Conservation (phyloP, 2,113 vertebrate genomes). For the Todiramphus saurophagus region DNA sequence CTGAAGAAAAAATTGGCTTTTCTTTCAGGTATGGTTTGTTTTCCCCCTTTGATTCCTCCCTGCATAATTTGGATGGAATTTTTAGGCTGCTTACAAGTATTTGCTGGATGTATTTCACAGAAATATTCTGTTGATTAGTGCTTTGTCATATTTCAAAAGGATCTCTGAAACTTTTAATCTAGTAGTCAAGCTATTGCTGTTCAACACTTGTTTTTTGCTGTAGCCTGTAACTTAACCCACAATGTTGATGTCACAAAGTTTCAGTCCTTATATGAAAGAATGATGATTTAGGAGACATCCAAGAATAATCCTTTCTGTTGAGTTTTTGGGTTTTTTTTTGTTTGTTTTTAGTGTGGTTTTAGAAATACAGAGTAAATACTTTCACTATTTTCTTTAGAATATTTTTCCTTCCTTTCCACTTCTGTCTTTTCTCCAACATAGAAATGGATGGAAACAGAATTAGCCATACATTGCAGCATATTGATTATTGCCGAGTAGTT, state of each 20-base stretch:
- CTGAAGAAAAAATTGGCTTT: conserved; percentile 97
- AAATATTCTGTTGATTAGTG: not conserved
- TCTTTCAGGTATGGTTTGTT: conserved; percentile 88
- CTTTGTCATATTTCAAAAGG: not conserved
- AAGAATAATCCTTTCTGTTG: not conserved
- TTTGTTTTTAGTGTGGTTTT: not conserved
- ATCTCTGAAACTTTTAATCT: not conserved
- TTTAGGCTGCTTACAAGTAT: not conserved
- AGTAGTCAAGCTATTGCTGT: not conserved
- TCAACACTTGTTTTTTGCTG: not conserved
- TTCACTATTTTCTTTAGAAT: not conserved
- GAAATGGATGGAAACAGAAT: not conserved
- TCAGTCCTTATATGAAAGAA: not conserved
- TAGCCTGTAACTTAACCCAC: not conserved
- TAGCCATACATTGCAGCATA: not conserved
- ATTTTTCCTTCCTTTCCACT: not conserved
- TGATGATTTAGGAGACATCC: not conserved
- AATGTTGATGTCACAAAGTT: not conserved
- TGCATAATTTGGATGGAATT: not conserved
- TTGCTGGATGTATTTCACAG: not conserved
- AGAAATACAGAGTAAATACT: not conserved
- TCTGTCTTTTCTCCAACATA: not conserved
- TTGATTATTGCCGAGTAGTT: not conserved
- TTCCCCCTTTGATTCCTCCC: not conserved
- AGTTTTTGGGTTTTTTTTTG: not conserved